These are phyloP conservation scores for Numenius phaeopus DNA, from an alignment of 2,797 vertebrate species.

Conservation along the genomic window DNA sequence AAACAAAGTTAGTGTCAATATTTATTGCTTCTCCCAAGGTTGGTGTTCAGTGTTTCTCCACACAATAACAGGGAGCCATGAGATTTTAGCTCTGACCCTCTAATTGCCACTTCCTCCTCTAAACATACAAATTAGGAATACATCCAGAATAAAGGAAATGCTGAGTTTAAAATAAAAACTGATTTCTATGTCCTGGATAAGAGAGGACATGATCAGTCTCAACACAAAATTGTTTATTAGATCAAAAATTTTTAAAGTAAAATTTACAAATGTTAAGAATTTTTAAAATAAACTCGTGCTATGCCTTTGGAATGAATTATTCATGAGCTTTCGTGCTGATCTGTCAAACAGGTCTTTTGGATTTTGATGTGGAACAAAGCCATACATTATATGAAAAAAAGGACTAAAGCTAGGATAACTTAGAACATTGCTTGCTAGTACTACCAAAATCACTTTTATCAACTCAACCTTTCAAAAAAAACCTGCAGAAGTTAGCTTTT, in stretches of 20 bases:
- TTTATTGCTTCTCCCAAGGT: not conserved
- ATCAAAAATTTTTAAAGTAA: not conserved
- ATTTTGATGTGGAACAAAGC: not conserved
- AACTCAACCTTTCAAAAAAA: not conserved
- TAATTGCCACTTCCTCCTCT: not conserved
- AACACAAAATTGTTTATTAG: not conserved
- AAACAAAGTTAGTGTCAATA: conserved; percentile 25
- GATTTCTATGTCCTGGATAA: not conserved
- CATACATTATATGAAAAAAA: not conserved
- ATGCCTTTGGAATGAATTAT: not conserved
- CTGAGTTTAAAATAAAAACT: not conserved
- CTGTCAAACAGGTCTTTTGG: not conserved
- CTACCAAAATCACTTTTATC: not conserved
- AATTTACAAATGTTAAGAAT: not conserved
- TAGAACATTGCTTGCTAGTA: not conserved
- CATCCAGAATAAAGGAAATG: not conserved
- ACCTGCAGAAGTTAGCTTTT: not conserved
- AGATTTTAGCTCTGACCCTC: not conserved
- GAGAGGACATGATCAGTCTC: not conserved
- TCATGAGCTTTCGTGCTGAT: not conserved
- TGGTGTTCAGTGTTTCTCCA: not conserved
- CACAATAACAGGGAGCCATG: not conserved
- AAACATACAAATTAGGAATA: not conserved
- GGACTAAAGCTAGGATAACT: not conserved
- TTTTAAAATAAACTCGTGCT: not conserved